Evolutionary conservation across 2,888 invertebrate species (phyloP), one percentile per base, ranked within the genome.

Genomic region (Mechanitis messenoides): DNA sequence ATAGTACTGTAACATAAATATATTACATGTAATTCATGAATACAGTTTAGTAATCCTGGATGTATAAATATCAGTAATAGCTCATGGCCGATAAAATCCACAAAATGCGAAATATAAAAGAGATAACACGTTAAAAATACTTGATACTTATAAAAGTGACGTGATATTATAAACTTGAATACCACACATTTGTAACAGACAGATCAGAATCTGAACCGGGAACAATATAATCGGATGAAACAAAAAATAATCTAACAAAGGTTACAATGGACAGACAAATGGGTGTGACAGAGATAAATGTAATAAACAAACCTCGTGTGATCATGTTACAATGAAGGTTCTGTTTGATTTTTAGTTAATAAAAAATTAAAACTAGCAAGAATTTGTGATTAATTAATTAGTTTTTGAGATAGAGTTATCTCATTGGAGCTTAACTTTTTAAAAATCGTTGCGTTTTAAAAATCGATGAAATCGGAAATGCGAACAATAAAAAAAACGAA

Each of bases 151-250:
- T n/a, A 60, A 56, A 64, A 56, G 55, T 66, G 66, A 66, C 66
- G 59, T 60, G 56, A 62, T 57, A 62, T 60, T 60, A 63, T 61
- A 65, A 63, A 65, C 61, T 54, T 56, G 63, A 60, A 60, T 56
- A 62, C 62, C 61, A 70, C 67, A 70, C 64, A 63, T 68, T 64
- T 74, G 74, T 70, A 74, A 81, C 74, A 67, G 83, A 74, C 70
- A 67, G 83, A 83, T 84, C 73, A 58, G 70, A 70, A 83, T 83
- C 83, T 73, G 68, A 72, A 76, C 74, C 75, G 74, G 78, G 79
- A 79, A 84, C 84, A 83, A 83, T 84, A 83, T 81, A 81, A 84
- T 84, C 84, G 79, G 77, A 76, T 72, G 74, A 71, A 70, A 74
- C 71, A 71, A 75, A 71, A 79, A 78, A 78, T 65, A 75, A 72